Conservation (phyloP, 2,888 invertebrate species). For the Brassicogethes aeneus region DNA sequence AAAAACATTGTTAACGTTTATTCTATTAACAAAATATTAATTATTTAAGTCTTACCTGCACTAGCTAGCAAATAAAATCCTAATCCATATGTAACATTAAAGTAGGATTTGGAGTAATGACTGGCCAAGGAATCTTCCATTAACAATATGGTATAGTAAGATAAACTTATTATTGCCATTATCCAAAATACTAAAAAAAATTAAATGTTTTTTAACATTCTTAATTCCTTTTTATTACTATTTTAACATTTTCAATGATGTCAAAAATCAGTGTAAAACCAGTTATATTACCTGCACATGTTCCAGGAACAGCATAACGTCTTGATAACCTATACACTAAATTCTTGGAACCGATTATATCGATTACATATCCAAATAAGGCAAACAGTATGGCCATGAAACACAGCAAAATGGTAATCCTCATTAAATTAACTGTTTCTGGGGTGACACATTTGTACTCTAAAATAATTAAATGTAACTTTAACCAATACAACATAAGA, state of each 20-base stretch:
- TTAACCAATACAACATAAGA: too few species aligned
- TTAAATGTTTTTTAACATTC: too few species aligned
- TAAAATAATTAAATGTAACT: too few species aligned
- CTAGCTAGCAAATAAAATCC: slow-evolving; percentile 57
- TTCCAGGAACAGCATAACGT: slow-evolving; percentile 59
- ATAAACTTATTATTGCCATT: slow-evolving; percentile 59
- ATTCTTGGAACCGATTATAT: slow-evolving; percentile 55
- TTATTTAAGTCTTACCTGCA: slow-evolving; percentile 43
- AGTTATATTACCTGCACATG: slow-evolving; percentile 46
- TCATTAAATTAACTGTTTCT: slow-evolving; percentile 57
- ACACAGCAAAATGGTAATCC: slow-evolving; percentile 56
- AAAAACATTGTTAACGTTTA: not conserved
- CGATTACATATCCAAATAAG: slow-evolving; percentile 59
- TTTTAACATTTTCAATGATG: too few species aligned
- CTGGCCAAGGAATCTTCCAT: slow-evolving; percentile 52
- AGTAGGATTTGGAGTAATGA: slow-evolving; percentile 36
- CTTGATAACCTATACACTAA: slow-evolving; percentile 53
- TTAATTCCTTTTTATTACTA: too few species aligned
- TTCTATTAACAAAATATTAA: not conserved
- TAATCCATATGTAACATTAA: slow-evolving; percentile 54
- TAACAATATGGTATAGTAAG: slow-evolving; percentile 59
- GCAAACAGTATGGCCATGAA: slow-evolving; percentile 62
- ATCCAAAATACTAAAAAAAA: slow-evolving; percentile 63
- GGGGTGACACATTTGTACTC: slow-evolving; percentile 56
- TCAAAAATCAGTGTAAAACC: too few species aligned